Percentiles rank a stretch among this genome's conserved stretches.
phyloP scores from a whole-genome alignment of 2,797 vertebrate species.

The Phalanger gymnotis region DNA sequence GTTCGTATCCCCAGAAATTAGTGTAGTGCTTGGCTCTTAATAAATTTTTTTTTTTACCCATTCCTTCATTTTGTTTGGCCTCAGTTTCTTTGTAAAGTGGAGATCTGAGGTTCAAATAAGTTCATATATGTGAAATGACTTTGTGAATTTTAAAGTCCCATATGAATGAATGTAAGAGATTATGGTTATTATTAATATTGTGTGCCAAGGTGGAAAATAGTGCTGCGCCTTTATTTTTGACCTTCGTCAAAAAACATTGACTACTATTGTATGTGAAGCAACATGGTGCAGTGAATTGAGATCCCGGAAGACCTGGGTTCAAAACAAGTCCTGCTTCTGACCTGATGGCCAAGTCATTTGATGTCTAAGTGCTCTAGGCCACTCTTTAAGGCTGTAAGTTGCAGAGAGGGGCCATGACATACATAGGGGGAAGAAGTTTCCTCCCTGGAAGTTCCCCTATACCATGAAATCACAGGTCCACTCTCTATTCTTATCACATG shows the following conservation, averaged over 20 bases:
- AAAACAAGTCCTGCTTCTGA: not conserved
- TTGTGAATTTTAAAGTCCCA: not conserved
- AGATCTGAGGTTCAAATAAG: not conserved
- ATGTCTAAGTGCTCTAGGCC: not conserved
- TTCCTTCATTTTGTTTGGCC: not conserved
- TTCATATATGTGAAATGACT: not conserved
- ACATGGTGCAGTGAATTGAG: not conserved
- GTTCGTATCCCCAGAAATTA: not conserved
- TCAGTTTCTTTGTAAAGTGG: not conserved
- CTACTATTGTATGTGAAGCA: not conserved
- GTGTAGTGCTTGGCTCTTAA: not conserved
- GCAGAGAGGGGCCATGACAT: not conserved
- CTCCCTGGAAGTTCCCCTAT: not conserved
- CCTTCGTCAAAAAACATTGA: not conserved
- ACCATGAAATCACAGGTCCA: not conserved
- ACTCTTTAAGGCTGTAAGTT: not conserved
- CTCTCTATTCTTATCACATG: not conserved
- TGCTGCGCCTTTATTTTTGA: not conserved
- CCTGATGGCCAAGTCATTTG: not conserved
- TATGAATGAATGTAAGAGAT: not conserved
- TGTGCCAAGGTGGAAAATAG: not conserved
- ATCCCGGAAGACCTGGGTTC: not conserved
- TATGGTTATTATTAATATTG: not conserved
- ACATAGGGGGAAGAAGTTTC: not conserved
- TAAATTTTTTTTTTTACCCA: not conserved